phyloP scores from a whole-genome alignment of 1,140 invertebrate genomes.

The Pachypeltis micranthus region DNA sequence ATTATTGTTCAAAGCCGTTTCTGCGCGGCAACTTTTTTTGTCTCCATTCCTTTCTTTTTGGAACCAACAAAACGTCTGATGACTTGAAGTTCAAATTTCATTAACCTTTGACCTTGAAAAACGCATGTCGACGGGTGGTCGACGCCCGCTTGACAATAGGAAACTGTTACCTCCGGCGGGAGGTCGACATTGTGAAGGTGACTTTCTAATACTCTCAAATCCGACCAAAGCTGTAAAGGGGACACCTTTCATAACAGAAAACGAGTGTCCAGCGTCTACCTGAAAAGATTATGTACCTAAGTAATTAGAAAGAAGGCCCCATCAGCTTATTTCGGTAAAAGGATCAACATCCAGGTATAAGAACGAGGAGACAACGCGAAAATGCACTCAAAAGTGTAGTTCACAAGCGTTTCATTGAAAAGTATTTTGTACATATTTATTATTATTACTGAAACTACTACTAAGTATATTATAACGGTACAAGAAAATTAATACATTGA shows the following conservation, averaged over 20 bases:
- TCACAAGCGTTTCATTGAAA: not conserved
- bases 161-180: conserved; percentile 5
- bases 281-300: conserved; percentile 2
- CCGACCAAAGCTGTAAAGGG: not conserved
- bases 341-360: not conserved
- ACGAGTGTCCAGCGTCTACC: conserved; percentile 7
- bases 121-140: conserved; percentile 5
- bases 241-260: conserved; percentile 4
- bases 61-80: conserved; percentile 4
- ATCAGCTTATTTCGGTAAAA: not conserved
- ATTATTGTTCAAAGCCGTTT: conserved; percentile 1
- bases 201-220: not conserved
- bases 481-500: conserved; percentile 1
- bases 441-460: not conserved
- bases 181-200: conserved; percentile 1
- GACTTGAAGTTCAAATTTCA: conserved; percentile 6
- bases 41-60: conserved; percentile 4
- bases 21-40: conserved; percentile 7
- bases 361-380: conserved; percentile 2
- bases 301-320: conserved; percentile 3
- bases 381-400: not conserved
- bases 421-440: not conserved
- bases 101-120: conserved; percentile 8
- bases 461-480: not conserved
- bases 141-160: conserved; percentile 1